phyloP scores from a whole-genome alignment of 2,113 vertebrate genomes.

The Sarotherodon lohbergeri region DNA sequence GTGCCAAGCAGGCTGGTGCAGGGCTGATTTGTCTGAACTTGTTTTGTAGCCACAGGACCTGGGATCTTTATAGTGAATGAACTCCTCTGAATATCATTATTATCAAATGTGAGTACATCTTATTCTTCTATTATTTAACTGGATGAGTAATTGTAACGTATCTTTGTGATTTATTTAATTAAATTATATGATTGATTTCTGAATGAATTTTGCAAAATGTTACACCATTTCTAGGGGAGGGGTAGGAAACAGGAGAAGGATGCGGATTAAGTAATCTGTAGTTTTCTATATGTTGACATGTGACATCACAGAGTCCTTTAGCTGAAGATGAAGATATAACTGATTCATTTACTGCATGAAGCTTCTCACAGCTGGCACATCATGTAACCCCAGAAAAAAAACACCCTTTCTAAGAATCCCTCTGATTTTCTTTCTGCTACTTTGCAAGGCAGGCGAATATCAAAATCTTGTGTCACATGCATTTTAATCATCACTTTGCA shows the following conservation, averaged over 20 bases:
- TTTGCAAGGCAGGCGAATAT: not conserved
- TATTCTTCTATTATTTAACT: not conserved
- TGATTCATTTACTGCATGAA: not conserved
- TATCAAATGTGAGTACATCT: not conserved
- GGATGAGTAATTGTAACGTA: not conserved
- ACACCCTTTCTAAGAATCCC: not conserved
- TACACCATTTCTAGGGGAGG: not conserved
- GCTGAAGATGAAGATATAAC: not conserved
- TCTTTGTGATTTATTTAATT: not conserved
- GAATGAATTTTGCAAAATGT: not conserved
- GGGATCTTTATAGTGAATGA: not conserved
- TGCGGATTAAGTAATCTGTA: not conserved
- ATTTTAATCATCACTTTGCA: slow-evolving; percentile 32
- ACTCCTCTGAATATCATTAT: not conserved
- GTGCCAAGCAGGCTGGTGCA: not conserved
- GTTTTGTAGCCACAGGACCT: not conserved
- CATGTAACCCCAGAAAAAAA: not conserved
- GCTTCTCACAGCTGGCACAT: not conserved
- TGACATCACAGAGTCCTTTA: not conserved
- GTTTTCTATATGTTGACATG: not conserved
- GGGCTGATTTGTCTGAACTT: not conserved
- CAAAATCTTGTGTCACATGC: slow-evolving; percentile 21
- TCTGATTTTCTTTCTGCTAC: not conserved
- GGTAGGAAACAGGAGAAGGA: not conserved
- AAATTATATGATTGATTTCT: not conserved